Base-by-base conservation (phyloP, 2,113 vertebrate species). In the Noctilio leporinus region DNA sequence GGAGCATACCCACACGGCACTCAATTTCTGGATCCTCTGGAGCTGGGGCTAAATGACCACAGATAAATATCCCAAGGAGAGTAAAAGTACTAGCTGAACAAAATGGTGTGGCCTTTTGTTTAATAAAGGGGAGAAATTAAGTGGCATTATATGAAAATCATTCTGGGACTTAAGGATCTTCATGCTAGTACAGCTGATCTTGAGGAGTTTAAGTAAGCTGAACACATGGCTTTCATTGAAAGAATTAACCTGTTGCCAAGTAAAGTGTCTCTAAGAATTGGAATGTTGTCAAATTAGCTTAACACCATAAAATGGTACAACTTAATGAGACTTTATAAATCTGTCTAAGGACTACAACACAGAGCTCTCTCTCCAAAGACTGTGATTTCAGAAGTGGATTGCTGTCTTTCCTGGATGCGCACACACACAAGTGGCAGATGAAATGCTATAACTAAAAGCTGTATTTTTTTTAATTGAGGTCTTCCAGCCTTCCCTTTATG, bases 181-280 rank as follows among this genome's bases (percentile, higher is more conserved):
- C 40, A 28, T 40, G 22, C 35, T 49, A 92, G 70, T 65, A 82
- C 0, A 47, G 49, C 40, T 65, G 69, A 84, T 75, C 75, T 76
- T 88, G 10, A 73, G 73, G 45, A 94, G 80, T 43, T 92, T 49
- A 88, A 82, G 90, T 78, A 96, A 93, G 90, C 76, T 73, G 57
- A 95, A 24, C 87, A 89, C 7, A 9, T 65, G 92, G 69, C 43
- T 30, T 96, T 93, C 85, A 59, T 9, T 70, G 57, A 96, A 95
- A 94, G 92, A 95, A 89, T 93, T 64, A 95, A 95, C 88, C 85
- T 92, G 88, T 78, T 94, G 84, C 97, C 96, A 97, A 93, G 62
- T 53, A 87, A 89, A 96, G 67, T 90, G 59, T 87, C 73, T 92
- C 89, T 67, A 95, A 88, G 81, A 97, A 92, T 3, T 96, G 90